Evolutionary conservation across 1,140 invertebrate genomes (phyloP), one percentile per base, ranked within the genome.

Genomic region (Chrysopa pallens): DNA sequence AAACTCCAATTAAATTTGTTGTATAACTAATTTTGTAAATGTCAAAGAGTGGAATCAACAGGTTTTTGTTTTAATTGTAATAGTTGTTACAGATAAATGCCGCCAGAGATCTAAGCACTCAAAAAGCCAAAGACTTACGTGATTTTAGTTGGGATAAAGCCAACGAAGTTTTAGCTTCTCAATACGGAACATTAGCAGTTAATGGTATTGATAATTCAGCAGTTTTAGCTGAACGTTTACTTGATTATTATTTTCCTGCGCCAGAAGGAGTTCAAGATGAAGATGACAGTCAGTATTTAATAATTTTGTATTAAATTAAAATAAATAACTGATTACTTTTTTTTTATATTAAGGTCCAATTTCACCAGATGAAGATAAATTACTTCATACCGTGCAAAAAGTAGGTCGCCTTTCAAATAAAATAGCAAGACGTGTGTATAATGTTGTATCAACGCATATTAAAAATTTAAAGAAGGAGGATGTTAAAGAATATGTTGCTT

Each of bases 321-420:
- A n/a, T n/a, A 23, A 23, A 23, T 23, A 23, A 23, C 17, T 5
- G 17, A 23, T 23, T 23, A 23, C n/a, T n/a, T 39, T 43, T 17
- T 42, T 44, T 29, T 37, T 50, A 27, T 46, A 58, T 67, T 12
- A 46, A 74, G 73, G 55, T 48, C 70, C 72, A 48, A 63, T 72
- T 48, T 64, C 70, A 35, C 69, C 60, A 27, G 66, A 66, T 45
- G 69, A 66, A 48, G 77, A 80, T 55, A 74, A 75, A 49, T 69
- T 78, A 9, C 51, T 78, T 38, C 74, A 78, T 59, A 74, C 76
- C 6, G 66, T 78, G 29, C 76, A 80, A 61, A 80, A 76, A 0
- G 73, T 81, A 23, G 75, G 77, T 4, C 63, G 72, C 11, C 61
- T 81, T 43, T 79, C 76, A 33, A 74, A 76, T 46, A 79, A 80